These are phyloP conservation scores for Nomada fucata DNA, from an alignment of 2,888 invertebrate genomes.

Conservation along the genomic window DNA sequence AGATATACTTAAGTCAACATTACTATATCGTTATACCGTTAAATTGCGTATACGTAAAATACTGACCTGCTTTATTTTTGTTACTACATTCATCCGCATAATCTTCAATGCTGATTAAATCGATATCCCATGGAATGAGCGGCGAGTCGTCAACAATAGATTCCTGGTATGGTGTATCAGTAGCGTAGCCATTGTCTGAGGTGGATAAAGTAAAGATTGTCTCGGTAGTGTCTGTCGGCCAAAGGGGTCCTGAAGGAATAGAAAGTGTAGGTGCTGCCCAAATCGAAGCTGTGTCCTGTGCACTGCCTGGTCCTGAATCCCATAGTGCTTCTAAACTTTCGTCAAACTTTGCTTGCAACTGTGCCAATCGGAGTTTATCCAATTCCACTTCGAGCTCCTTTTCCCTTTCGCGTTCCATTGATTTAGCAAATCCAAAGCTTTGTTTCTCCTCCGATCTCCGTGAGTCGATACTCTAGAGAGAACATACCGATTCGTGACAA, in stretches of 20 bases:
- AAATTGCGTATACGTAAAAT: neutral
- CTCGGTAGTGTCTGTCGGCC: conserved; percentile 79
- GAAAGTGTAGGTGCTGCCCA: conserved; percentile 83
- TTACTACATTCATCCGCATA: conserved; percentile 76
- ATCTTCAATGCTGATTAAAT: conserved; percentile 81
- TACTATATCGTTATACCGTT: conserved; percentile 31
- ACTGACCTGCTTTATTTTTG: conserved; percentile 77
- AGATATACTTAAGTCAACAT: conserved; percentile 56
- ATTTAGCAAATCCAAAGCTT: conserved; percentile 80
- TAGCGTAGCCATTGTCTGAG: conserved; percentile 72
- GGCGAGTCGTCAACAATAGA: conserved; percentile 79
- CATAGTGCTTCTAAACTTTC: conserved; percentile 89
- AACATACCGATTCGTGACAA: neutral
- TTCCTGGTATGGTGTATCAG: conserved; percentile 78
- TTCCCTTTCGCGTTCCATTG: conserved; percentile 81
- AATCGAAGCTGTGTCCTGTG: conserved; percentile 81
- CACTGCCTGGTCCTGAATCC: conserved; percentile 85
- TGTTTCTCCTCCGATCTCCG: conserved; percentile 77
- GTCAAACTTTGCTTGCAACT: conserved; percentile 89
- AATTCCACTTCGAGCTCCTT: conserved; percentile 79
- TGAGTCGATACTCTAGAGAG: conserved; percentile 73
- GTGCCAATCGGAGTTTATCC: conserved; percentile 86
- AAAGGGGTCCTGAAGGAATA: conserved; percentile 81
- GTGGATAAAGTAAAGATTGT: conserved; percentile 76
- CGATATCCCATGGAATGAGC: conserved; percentile 81